A percentile compares a stretch with the other conserved stretches of the same genome.
Evolutionary conservation across 1,140 invertebrate genomes (phyloP).

Genomic region (Drosophila ironensis): DNA sequence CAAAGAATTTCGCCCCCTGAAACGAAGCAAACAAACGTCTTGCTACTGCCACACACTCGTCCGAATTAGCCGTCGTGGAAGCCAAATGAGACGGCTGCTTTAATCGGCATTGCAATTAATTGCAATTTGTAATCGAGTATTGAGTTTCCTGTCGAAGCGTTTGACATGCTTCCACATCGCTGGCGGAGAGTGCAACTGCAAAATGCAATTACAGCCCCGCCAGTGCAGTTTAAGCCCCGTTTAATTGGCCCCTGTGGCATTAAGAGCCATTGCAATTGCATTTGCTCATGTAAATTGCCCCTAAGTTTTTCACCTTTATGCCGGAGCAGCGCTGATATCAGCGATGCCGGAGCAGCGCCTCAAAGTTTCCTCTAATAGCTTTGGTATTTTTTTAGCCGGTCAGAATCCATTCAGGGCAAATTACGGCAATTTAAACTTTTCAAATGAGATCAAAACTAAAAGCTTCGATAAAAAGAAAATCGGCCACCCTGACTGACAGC

Average conservation of each 20-base stretch:
- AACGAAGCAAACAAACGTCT: slow-evolving; percentile 36
- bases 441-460: slow-evolving; percentile 76
- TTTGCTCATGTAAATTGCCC: slow-evolving; percentile 78
- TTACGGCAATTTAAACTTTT: slow-evolving; percentile 77
- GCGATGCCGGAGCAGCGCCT: not conserved
- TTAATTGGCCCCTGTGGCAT: slow-evolving; percentile 70
- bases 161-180: slow-evolving; percentile 32
- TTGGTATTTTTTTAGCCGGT: slow-evolving; percentile 4
- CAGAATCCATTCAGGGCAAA: slow-evolving; percentile 50
- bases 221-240: slow-evolving; percentile 38
- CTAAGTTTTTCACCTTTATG: slow-evolving; percentile 57
- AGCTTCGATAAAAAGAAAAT: slow-evolving; percentile 77
- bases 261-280: slow-evolving; percentile 70
- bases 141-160: slow-evolving; percentile 64
- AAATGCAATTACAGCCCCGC: slow-evolving; percentile 1
- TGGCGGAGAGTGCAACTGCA: slow-evolving; percentile 1
- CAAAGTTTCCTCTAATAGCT: slow-evolving; percentile 32
- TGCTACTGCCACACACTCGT: slow-evolving; percentile 15
- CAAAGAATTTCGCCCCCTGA: slow-evolving; percentile 57
- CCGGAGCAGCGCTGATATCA: too few relatives aligned
- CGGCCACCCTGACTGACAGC: slow-evolving; percentile 73
- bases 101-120: slow-evolving; percentile 80
- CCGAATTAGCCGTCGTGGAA: slow-evolving; percentile 14
- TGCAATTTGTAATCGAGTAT: slow-evolving; percentile 81
- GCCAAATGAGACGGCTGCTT: slow-evolving; percentile 48